These are phyloP conservation scores for Epirrhoe tristata DNA, from an alignment of 2,888 invertebrate species.

Conservation along the genomic window DNA sequence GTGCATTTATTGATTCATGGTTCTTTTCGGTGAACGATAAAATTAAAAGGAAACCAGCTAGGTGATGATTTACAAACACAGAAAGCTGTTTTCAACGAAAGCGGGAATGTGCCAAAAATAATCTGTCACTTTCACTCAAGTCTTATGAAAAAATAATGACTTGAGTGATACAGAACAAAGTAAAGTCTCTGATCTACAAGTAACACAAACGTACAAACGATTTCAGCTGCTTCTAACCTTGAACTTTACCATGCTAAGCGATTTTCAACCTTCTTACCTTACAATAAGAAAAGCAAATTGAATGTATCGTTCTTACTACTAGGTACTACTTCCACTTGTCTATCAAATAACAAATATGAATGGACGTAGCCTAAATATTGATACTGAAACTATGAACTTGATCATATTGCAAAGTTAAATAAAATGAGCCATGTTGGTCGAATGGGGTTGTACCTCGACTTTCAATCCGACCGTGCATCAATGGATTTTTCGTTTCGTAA, in stretches of 20 bases:
- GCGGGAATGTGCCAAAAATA: too few species aligned
- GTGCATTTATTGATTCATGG: too few species aligned
- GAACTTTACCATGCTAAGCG: conserved; percentile 33
- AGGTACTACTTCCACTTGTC: neutral
- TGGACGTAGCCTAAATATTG: neutral
- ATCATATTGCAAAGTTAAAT: neutral
- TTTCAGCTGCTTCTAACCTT: conserved; percentile 38
- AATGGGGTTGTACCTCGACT: too few species aligned
- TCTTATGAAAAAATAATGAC: conserved; percentile 19
- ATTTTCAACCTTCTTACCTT: conserved; percentile 21
- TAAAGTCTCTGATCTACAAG: neutral
- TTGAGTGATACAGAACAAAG: conserved; percentile 8
- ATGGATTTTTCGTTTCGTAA: too few species aligned
- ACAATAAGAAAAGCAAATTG: conserved; percentile 2
- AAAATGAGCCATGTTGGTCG: too few species aligned
- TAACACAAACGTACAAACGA: conserved; percentile 27
- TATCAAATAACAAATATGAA: neutral
- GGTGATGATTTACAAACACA: too few species aligned
- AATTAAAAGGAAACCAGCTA: too few species aligned
- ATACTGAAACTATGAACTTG: neutral
- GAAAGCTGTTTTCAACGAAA: too few species aligned
- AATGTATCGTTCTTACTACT: neutral
- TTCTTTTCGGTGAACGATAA: too few species aligned
- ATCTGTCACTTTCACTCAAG: too few species aligned
- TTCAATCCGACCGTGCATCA: too few species aligned